phyloP scores from a whole-genome alignment of 2,888 invertebrate species.

The Strigamia maritima region DNA sequence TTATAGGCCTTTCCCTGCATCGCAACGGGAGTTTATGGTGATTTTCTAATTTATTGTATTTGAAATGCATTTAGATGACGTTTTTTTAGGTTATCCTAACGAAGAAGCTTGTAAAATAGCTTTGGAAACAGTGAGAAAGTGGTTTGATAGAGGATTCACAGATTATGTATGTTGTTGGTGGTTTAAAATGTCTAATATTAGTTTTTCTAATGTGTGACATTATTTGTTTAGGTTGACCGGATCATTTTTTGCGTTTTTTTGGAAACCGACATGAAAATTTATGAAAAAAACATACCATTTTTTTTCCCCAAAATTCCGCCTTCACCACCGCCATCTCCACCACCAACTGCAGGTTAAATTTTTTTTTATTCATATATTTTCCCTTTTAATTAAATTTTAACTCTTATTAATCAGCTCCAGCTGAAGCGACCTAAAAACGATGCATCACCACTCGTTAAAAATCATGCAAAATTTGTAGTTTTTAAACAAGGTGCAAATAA shows the following conservation, averaged over 20 bases:
- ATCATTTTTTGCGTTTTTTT: slow-evolving; percentile 78
- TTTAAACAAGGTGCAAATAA: no score
- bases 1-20: slow-evolving; percentile 77
- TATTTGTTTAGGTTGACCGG: slow-evolving; percentile 56
- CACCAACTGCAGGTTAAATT: not conserved
- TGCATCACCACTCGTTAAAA: no score
- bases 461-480: no score
- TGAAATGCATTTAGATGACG: not conserved
- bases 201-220: not conserved
- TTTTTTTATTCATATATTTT: not conserved
- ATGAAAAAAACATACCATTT: slow-evolving; percentile 66
- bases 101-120: slow-evolving; percentile 74
- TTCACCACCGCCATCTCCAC: not conserved
- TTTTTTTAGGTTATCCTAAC: slow-evolving; percentile 66
- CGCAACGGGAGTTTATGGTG: slow-evolving; percentile 82
- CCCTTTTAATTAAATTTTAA: no score
- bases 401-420: no score
- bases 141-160: slow-evolving; percentile 55
- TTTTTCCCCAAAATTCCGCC: slow-evolving; percentile 61
- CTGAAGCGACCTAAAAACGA: no score
- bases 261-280: slow-evolving; percentile 67
- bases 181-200: no score
- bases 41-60: slow-evolving; percentile 43
- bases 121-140: slow-evolving; percentile 63
- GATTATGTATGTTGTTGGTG: not conserved